A percentile compares a stretch with the other conserved stretches of the same genome.
Conservation (phyloP, 2,113 vertebrate species). For the Sylvicapra grimmia region DNA sequence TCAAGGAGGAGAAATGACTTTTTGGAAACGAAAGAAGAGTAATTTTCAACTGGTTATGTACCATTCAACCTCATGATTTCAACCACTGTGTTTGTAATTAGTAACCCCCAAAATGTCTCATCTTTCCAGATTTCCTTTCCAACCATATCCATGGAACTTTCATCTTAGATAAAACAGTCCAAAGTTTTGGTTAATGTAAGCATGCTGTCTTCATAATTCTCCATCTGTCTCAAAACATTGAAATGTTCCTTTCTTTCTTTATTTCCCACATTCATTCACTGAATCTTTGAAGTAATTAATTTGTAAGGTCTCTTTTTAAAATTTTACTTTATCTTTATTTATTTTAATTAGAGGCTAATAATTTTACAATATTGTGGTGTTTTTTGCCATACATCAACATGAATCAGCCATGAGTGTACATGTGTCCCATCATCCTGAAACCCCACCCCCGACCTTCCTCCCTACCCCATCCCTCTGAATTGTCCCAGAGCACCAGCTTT, state of each 20-base stretch:
- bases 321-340: not conserved
- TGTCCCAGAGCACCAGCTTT: not conserved
- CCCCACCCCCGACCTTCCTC: not conserved
- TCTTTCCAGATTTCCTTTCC: not conserved
- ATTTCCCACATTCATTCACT: not conserved
- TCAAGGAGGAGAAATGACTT: not conserved
- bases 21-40: not conserved
- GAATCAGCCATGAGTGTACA: not conserved
- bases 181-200: not conserved
- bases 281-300: not conserved
- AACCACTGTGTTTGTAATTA: not conserved
- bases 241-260: not conserved
- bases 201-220: not conserved
- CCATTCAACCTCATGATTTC: not conserved
- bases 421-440: not conserved
- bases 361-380: not conserved
- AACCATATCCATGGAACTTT: not conserved
- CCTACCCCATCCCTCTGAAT: not conserved
- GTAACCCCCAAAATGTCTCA: not conserved
- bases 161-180: not conserved
- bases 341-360: not conserved
- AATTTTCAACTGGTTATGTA: not conserved
- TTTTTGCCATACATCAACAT: not conserved
- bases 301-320: not conserved
- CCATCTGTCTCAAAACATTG: not conserved